A percentile compares a stretch with the other conserved stretches of the same genome.
These are phyloP conservation scores for Papilio polyxenes DNA, from an alignment of 1,140 invertebrate genomes.

Conservation along the genomic window DNA sequence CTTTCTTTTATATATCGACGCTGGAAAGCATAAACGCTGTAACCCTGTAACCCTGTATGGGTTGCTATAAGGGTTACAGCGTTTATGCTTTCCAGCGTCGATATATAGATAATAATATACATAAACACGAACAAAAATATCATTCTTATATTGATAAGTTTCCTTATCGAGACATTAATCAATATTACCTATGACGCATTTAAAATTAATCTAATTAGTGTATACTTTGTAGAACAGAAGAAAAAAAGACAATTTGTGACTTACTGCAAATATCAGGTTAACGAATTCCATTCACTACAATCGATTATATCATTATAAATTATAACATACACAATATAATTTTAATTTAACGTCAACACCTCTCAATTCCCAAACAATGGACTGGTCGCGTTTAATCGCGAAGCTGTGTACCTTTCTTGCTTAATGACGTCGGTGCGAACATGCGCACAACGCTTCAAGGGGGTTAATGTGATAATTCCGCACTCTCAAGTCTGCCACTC, in stretches of 20 bases:
- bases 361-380: conserved; percentile 21
- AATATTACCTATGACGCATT: conserved; percentile 36
- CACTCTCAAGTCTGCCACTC: background rate
- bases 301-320: conserved; percentile 2
- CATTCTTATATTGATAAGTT: background rate
- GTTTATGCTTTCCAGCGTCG: too few relatives aligned
- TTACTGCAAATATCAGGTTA: conserved; percentile 9
- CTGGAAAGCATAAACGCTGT: too few relatives aligned
- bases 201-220: conserved; percentile 28
- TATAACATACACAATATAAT: background rate
- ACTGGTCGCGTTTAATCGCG: conserved; percentile 1
- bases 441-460: conserved; percentile 31
- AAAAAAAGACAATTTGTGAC: background rate
- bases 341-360: background rate
- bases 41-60: too few relatives aligned
- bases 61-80: too few relatives aligned
- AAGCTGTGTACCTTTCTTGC: conserved; percentile 22
- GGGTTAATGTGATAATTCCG: conserved; percentile 30
- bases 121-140: background rate
- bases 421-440: conserved; percentile 33
- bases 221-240: background rate
- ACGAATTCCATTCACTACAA: background rate
- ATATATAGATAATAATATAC: background rate
- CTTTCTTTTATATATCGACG: too few relatives aligned
- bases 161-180: background rate